Conservation (phyloP, 2,113 vertebrate species). For the Vidua macroura region DNA sequence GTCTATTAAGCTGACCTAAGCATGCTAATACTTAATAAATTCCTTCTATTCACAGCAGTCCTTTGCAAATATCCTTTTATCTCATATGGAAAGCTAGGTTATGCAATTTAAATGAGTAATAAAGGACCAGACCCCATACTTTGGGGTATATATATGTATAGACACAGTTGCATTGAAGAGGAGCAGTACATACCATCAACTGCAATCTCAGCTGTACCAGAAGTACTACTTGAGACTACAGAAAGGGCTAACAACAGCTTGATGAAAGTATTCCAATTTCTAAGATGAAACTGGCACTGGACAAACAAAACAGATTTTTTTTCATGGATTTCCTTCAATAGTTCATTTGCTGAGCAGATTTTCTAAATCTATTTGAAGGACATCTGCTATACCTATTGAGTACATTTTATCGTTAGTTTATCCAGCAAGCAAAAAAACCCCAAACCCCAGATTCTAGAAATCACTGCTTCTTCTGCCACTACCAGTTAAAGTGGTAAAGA, state of each 20-base stretch:
- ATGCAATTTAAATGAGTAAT: neutral
- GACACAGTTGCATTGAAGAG: neutral
- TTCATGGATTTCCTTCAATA: neutral
- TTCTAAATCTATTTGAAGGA: neutral
- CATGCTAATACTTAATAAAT: conserved; percentile 20
- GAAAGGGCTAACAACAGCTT: neutral
- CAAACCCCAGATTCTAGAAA: neutral
- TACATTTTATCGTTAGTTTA: neutral
- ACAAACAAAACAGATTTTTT: neutral
- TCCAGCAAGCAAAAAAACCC: neutral
- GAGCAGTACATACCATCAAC: neutral
- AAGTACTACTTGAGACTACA: neutral
- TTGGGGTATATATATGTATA: neutral
- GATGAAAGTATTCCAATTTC: neutral
- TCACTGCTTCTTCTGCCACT: neutral
- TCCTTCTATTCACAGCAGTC: neutral
- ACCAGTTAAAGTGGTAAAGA: neutral
- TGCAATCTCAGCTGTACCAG: neutral
- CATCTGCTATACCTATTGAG: neutral
- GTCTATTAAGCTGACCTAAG: conserved; percentile 29
- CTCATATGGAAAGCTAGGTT: neutral
- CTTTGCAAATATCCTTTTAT: neutral
- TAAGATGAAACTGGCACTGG: neutral
- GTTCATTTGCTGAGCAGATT: neutral
- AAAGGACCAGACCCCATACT: neutral